These are phyloP conservation scores for Drosophila pruinosa DNA, from an alignment of 1,140 invertebrate genomes.

Conservation along the genomic window DNA sequence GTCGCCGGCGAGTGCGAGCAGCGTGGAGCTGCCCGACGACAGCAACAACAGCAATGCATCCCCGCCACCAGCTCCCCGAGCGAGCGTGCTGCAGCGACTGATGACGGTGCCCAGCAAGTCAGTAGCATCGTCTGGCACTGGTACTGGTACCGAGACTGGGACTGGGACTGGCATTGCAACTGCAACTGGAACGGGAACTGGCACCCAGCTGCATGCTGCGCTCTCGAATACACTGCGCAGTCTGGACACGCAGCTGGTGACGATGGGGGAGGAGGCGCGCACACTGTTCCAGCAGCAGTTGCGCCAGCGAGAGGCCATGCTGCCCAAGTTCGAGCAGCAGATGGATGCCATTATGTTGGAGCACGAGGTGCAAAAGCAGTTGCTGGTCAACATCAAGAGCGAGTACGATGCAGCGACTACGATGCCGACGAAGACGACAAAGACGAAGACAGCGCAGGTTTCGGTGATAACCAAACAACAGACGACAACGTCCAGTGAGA, in stretches of 20 bases:
- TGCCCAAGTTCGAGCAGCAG: constrained; percentile 36
- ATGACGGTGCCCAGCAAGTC: constrained; percentile 17
- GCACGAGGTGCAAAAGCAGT: constrained; percentile 56
- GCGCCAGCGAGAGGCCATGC: constrained; percentile 4
- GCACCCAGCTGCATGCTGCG: constrained; percentile 39
- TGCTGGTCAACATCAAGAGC: constrained; percentile 56
- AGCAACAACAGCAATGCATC: constrained; percentile 50
- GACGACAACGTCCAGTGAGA: constrained; percentile 18
- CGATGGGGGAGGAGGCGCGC: constrained; percentile 42
- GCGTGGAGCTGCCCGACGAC: constrained; percentile 48
- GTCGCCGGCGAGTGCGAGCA: constrained; percentile 54
- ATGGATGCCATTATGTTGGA: constrained; percentile 59
- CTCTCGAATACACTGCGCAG: constrained; percentile 58
- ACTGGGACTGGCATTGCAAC: not conserved
- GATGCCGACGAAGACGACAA: no score
- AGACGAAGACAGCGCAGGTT: no score
- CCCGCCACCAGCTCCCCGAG: constrained; percentile 30
- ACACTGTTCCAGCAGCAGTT: constrained; percentile 35
- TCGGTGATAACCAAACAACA: constrained; percentile 47
- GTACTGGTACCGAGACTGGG: not conserved
- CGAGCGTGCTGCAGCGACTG: constrained; percentile 53
- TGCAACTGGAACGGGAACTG: not conserved
- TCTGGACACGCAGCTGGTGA: constrained; percentile 48
- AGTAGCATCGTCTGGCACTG: not conserved
- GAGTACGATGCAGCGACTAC: constrained; percentile 53